phyloP scores from a whole-genome alignment of 2,113 vertebrate species.

The Emberiza fucata region DNA sequence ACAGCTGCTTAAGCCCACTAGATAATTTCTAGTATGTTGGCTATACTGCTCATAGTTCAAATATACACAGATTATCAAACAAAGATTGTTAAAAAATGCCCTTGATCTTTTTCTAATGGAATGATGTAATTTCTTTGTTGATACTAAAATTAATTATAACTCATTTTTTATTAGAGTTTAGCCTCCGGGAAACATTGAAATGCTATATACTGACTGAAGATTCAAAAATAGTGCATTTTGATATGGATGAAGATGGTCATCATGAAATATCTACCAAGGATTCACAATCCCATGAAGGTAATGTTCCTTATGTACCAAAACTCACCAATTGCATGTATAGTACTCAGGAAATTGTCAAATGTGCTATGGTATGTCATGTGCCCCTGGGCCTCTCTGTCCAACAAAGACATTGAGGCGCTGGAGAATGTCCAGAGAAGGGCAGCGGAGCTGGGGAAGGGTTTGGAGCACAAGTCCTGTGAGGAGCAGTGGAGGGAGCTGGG shows the following conservation, averaged over 20 bases:
- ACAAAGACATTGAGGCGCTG: not conserved
- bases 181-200: not conserved
- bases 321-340: not conserved
- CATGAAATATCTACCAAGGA: slow-evolving; percentile 59
- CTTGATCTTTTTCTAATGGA: not conserved
- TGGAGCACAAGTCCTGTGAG: rapidly evolving
- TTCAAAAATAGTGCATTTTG: slow-evolving; percentile 63
- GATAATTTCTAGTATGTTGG: not conserved
- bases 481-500: rapidly evolving
- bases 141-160: not conserved
- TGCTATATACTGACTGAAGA: slow-evolving; percentile 58
- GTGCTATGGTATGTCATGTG: not conserved
- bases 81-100: not conserved
- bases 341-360: not conserved
- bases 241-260: slow-evolving; percentile 45
- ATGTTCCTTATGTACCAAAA: not conserved
- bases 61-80: not conserved
- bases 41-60: not conserved
- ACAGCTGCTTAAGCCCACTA: not conserved
- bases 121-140: not conserved
- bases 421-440: rapidly evolving
- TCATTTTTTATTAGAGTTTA: not conserved
- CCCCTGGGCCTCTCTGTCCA: not conserved
- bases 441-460: rapidly evolving
- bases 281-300: slow-evolving; percentile 43